phyloP scores from a whole-genome alignment of 2,113 vertebrate species.

The Oceanodroma tethys region DNA sequence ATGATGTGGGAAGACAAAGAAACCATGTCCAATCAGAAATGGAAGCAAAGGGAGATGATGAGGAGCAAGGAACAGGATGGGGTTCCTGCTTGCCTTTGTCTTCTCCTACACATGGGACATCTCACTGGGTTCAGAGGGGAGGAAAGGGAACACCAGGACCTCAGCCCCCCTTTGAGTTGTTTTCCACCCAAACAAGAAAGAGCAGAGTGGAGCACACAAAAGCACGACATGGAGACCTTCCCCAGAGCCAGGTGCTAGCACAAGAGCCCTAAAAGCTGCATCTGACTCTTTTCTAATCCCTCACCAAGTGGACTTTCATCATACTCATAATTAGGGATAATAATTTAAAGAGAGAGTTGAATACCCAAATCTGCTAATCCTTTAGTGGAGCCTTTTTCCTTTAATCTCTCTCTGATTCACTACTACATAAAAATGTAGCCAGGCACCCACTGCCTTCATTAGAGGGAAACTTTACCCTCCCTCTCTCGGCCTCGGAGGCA shows the following conservation, averaged over 20 bases:
- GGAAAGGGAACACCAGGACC: not conserved
- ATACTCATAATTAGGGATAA: conserved; percentile 45
- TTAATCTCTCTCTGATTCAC: conserved; percentile 16
- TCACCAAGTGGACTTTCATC: conserved; percentile 15
- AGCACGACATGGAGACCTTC: not conserved
- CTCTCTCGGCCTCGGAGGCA: not conserved
- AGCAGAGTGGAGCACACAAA: not conserved
- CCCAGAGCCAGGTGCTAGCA: not conserved
- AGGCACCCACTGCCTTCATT: conserved; percentile 39
- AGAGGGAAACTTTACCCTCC: conserved; percentile 15
- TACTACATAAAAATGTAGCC: conserved; percentile 1
- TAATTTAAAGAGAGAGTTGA: conserved; percentile 58
- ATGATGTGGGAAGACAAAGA: not conserved
- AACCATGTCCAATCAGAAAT: not conserved
- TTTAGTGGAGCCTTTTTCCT: conserved; percentile 27
- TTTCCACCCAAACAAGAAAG: not conserved
- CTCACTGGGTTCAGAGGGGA: not conserved
- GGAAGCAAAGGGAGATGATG: not conserved
- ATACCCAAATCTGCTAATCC: conserved; percentile 53
- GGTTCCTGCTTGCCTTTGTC: not conserved
- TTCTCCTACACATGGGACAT: not conserved
- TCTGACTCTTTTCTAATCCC: conserved; percentile 31
- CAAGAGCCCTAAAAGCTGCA: not conserved
- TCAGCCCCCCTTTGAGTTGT: not conserved
- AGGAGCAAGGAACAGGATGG: not conserved